Conservation (phyloP, 2,888 invertebrate species). For the Aspidiotus rigidus region DNA sequence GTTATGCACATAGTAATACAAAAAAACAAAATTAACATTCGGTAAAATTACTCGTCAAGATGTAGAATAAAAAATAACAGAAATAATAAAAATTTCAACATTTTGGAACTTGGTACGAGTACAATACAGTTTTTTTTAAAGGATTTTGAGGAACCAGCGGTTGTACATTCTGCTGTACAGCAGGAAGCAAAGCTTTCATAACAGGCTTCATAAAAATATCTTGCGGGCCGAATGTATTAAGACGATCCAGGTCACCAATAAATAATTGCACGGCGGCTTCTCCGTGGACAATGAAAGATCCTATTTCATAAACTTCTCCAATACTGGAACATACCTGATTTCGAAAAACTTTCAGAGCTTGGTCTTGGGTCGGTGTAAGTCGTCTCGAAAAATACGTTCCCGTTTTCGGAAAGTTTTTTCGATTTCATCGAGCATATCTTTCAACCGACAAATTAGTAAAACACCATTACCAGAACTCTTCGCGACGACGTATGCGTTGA, state of each 20-base stretch:
- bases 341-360: too few species aligned
- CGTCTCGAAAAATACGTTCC: too few species aligned
- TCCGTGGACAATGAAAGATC: not conserved
- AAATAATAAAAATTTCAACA: not conserved
- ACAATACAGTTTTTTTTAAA: too few species aligned
- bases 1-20: too few species aligned
- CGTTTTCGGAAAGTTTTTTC: too few species aligned
- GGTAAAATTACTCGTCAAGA: not conserved
- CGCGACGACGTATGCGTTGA: not conserved
- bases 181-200: not conserved
- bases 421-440: too few species aligned
- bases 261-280: not conserved
- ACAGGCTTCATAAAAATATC: not conserved
- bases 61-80: not conserved
- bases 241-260: not conserved
- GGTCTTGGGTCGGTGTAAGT: too few species aligned
- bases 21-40: too few species aligned
- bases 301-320: too few species aligned
- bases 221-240: not conserved
- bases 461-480: not conserved
- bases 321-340: too few species aligned
- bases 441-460: not conserved
- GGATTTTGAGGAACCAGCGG: not conserved
- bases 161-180: not conserved
- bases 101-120: not conserved